These are phyloP conservation scores for Lepidurus couesii DNA, from an alignment of 1,140 invertebrate genomes.

Conservation along the genomic window DNA sequence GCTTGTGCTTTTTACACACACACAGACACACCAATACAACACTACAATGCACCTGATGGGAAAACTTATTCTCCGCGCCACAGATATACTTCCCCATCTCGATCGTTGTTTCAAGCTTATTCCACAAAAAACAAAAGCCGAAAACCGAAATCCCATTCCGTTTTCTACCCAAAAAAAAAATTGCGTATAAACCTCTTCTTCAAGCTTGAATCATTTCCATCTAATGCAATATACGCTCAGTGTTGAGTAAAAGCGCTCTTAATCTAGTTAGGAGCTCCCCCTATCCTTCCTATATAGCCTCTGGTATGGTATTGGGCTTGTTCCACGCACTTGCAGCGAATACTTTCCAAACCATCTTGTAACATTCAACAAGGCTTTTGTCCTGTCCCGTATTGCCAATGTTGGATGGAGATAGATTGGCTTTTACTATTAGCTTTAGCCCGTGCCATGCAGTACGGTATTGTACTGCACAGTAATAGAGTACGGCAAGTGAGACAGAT, in stretches of 20 bases:
- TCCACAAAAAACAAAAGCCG: no score
- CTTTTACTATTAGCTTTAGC: neutral
- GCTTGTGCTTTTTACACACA: neutral
- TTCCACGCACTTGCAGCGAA: neutral
- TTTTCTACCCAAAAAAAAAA: no score
- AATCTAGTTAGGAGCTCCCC: neutral
- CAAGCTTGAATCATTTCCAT: no score
- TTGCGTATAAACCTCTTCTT: no score
- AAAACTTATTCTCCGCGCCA: no score
- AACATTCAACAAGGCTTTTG: conserved; percentile 22
- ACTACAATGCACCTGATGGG: neutral
- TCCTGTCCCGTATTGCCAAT: conserved; percentile 4
- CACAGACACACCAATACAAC: neutral
- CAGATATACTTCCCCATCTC: neutral
- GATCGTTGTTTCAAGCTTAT: neutral
- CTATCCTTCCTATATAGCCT: neutral
- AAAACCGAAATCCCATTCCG: no score
- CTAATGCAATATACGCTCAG: neutral
- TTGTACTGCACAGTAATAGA: neutral
- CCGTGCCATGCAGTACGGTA: neutral
- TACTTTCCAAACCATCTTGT: conserved; percentile 12
- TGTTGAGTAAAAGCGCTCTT: neutral
- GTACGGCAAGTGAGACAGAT: neutral
- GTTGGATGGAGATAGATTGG: conserved; percentile 21
- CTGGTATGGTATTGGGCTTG: neutral